phyloP scores from a whole-genome alignment of 2,888 invertebrate species.

The Lycocerus yunnanus region DNA sequence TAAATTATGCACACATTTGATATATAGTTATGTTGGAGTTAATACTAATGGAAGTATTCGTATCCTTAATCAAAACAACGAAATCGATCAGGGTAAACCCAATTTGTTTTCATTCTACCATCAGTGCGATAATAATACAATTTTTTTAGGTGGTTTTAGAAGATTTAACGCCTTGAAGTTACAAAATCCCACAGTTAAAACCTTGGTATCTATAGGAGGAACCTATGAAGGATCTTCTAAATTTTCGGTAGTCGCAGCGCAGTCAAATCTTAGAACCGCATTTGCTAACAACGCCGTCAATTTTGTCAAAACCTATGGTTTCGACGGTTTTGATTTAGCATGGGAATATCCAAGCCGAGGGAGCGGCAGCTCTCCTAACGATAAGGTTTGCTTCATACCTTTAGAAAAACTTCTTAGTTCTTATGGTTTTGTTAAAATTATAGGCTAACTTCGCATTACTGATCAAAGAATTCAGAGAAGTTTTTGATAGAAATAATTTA shows the following conservation, averaged over 20 bases:
- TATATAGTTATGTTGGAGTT: constrained; percentile 78
- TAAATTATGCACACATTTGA: constrained; percentile 72
- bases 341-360: constrained; percentile 73
- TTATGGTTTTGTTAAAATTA: not conserved
- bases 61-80: constrained; percentile 65
- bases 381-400: constrained; percentile 39
- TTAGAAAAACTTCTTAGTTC: not conserved
- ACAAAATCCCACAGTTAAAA: constrained; percentile 60
- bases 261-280: constrained; percentile 52
- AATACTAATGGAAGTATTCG: constrained; percentile 56
- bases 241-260: constrained; percentile 56
- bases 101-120: not conserved
- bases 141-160: constrained; percentile 56
- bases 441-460: constrained; percentile 36
- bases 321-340: constrained; percentile 74
- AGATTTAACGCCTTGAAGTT: constrained; percentile 62
- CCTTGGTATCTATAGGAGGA: constrained; percentile 69
- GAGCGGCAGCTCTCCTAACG: constrained; percentile 52
- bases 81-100: constrained; percentile 55
- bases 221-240: constrained; percentile 62
- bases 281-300: constrained; percentile 63
- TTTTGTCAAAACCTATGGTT: constrained; percentile 62
- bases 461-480: constrained; percentile 61
- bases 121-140: not conserved
- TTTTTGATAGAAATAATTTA: constrained; percentile 59